Conservation (phyloP, 2,113 vertebrate genomes). For the Balaeniceps rex region DNA sequence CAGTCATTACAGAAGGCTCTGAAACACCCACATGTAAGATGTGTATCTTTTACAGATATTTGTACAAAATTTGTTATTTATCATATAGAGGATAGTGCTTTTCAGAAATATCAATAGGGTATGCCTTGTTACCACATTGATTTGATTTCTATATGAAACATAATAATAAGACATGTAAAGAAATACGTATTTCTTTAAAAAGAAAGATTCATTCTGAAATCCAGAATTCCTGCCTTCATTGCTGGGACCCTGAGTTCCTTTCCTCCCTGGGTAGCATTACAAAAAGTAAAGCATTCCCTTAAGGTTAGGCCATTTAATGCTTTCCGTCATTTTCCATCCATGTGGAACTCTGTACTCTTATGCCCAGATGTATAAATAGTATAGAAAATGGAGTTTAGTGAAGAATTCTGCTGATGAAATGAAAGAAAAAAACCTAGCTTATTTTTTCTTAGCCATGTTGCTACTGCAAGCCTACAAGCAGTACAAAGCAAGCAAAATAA, state of each 20-base stretch:
- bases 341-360: neutral
- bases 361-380: neutral
- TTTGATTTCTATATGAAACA: neutral
- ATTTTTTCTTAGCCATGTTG: neutral
- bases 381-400: neutral
- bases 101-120: neutral
- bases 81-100: neutral
- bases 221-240: neutral
- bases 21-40: neutral
- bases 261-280: neutral
- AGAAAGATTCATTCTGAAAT: neutral
- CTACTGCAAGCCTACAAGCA: neutral
- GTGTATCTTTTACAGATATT: neutral
- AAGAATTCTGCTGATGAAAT: neutral
- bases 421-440: neutral
- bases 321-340: neutral
- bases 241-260: neutral
- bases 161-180: neutral
- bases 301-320: too few relatives aligned
- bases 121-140: neutral
- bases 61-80: neutral
- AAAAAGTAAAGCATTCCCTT: neutral
- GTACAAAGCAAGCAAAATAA: neutral
- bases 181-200: neutral
- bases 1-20: neutral